These are phyloP conservation scores for Grammomys surdaster DNA, from an alignment of 2,113 vertebrate species.

Conservation along the genomic window DNA sequence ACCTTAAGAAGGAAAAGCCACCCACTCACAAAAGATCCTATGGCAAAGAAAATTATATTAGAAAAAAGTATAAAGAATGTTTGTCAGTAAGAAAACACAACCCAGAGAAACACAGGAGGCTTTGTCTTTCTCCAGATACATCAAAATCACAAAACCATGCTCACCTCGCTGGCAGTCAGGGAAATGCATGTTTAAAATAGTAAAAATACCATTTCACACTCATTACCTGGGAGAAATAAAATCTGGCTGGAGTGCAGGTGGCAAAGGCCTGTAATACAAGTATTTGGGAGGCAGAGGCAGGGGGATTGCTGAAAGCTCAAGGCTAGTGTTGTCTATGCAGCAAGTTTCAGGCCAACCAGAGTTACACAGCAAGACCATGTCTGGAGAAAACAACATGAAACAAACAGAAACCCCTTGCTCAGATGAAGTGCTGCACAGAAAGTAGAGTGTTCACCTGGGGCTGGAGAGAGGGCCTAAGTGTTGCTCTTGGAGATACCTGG, in stretches of 20 bases:
- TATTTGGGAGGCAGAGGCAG: background rate
- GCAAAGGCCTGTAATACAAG: background rate
- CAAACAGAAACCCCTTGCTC: background rate
- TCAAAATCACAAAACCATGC: background rate
- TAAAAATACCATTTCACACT: background rate
- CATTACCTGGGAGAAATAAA: background rate
- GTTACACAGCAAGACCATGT: background rate
- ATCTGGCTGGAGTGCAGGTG: background rate
- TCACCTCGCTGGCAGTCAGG: background rate
- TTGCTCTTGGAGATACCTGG: background rate
- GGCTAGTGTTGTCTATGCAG: background rate
- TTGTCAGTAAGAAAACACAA: background rate
- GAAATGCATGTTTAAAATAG: background rate
- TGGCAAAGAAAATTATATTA: background rate
- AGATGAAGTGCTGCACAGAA: background rate
- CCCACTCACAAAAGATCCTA: background rate
- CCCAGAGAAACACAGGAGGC: background rate
- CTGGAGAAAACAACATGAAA: background rate
- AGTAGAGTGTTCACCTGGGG: background rate
- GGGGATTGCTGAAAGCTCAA: background rate
- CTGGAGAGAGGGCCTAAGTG: background rate
- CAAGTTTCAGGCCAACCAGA: background rate
- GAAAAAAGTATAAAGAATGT: background rate
- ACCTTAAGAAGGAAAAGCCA: constrained; percentile 7
- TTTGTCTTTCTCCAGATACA: background rate